Percentiles rank a stretch among this genome's conserved stretches.
Evolutionary conservation across 2,113 vertebrate genomes (phyloP).

Genomic region (Ameiurus melas): DNA sequence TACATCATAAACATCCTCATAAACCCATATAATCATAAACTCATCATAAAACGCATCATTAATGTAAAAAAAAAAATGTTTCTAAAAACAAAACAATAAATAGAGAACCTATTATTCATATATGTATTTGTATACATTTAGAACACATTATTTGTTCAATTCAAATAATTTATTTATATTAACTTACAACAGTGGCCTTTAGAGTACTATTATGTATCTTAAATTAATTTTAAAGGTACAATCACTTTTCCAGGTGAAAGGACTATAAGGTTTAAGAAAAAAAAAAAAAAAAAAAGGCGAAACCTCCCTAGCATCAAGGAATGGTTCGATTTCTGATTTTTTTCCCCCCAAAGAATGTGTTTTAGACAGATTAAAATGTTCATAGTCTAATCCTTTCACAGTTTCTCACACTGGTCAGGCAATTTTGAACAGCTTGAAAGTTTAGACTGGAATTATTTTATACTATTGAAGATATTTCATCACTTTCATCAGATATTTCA

Average conservation of each 20-base stretch:
- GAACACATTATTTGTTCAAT: background rate
- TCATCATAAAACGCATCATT: background rate
- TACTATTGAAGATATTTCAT: background rate
- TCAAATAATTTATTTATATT: background rate
- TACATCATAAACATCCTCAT: background rate
- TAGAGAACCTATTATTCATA: background rate
- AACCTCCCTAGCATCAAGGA: background rate
- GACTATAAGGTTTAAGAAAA: background rate
- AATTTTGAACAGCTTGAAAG: background rate
- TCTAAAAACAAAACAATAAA: background rate
- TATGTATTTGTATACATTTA: background rate
- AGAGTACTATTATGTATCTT: background rate
- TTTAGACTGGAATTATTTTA: background rate
- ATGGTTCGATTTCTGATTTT: background rate
- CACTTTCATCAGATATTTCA: background rate
- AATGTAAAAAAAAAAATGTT: background rate
- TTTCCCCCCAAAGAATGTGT: too few relatives aligned
- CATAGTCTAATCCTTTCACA: background rate
- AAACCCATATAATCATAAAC: background rate
- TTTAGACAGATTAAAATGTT: background rate
- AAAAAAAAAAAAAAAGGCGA: background rate
- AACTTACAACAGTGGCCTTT: background rate
- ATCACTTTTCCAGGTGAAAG: background rate
- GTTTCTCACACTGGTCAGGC: background rate
- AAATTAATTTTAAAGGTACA: background rate